These are phyloP conservation scores for Emydocephalus ijimae DNA, from an alignment of 2,113 vertebrate species.

Conservation along the genomic window DNA sequence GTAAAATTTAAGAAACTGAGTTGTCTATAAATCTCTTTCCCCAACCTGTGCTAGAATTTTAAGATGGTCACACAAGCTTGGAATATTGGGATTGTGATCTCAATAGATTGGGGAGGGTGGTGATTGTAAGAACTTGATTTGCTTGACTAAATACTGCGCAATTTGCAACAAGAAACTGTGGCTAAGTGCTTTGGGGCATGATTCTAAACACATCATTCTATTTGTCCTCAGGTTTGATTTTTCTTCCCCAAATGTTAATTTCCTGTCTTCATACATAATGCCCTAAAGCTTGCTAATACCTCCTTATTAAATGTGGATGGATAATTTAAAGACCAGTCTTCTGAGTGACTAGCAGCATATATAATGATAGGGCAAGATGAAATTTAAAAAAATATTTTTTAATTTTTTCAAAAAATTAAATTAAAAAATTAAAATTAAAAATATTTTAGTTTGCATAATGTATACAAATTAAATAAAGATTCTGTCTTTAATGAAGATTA, in stretches of 20 bases:
- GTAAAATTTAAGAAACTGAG: not conserved
- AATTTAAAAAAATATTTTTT: not conserved
- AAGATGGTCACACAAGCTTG: not conserved
- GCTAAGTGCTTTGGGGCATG: not conserved
- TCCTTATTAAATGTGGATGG: not conserved
- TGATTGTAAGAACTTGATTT: not conserved
- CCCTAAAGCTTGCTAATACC: not conserved
- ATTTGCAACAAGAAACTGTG: not conserved
- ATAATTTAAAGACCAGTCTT: not conserved
- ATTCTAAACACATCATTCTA: not conserved
- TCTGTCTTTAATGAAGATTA: not conserved
- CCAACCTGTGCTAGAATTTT: not conserved
- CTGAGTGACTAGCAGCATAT: not conserved
- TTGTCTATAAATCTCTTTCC: not conserved
- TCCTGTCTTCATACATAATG: not conserved
- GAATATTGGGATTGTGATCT: not conserved
- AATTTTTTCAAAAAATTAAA: too few species aligned
- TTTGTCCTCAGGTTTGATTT: not conserved
- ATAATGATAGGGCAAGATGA: not conserved
- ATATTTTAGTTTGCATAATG: not conserved
- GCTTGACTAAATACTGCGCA: not conserved
- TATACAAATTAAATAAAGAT: not conserved
- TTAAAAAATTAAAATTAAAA: too few species aligned
- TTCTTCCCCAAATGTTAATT: not conserved
- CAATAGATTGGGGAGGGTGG: not conserved